Base-by-base conservation (phyloP, 2,113 vertebrate genomes). In the Sakesphorus luctuosus region DNA sequence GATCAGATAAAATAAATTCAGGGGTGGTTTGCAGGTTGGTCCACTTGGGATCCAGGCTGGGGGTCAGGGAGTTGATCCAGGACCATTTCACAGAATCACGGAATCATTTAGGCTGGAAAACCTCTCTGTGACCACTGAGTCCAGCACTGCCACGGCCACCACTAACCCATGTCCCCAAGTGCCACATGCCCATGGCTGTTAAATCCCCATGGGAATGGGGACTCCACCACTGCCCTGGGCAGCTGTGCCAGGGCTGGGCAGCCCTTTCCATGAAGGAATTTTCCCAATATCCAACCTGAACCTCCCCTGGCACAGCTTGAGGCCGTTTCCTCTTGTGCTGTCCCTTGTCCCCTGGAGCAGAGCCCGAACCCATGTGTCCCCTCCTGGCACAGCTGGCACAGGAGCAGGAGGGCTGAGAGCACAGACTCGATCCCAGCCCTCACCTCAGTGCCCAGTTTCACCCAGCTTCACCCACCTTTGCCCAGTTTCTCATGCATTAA, bases 21-120 rank as follows among this genome's bases (percentile, higher is more conserved):
- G 18, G 23, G 17, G 21, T 10, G 3, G 10, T 14, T 46, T 38
- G 36, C 50, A 47, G 72, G 33, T 9, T 5, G 19, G 35, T 16
- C 67, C 44, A 17, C 2, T 3, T 10, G 16, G 29, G 62, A 40
- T 11, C 16, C 2, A 3, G 29, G 10, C 23, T 0, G 0, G 36
- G 58, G 36, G 9, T 9, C 25, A 29, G 35, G 53, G 65, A 35
- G 38, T 0, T 17, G 14, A 6, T 50, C 10, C 1, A 18, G 31
- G 31, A 69, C 53, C 9, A 3, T 61, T 59, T n/a, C 53, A 61
- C 14, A 66, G 13, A 58, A 8, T 15, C 21, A 36, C n/a, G 61
- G 33, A 52, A n/a, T n/a, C 9, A 24, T 18, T 10, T 46, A n/a
- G 36, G 33, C 3, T 25, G 17, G 19, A 18, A 55, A 38, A 82